phyloP scores from a whole-genome alignment of 2,888 invertebrate species.

The Conus canariensis region DNA sequence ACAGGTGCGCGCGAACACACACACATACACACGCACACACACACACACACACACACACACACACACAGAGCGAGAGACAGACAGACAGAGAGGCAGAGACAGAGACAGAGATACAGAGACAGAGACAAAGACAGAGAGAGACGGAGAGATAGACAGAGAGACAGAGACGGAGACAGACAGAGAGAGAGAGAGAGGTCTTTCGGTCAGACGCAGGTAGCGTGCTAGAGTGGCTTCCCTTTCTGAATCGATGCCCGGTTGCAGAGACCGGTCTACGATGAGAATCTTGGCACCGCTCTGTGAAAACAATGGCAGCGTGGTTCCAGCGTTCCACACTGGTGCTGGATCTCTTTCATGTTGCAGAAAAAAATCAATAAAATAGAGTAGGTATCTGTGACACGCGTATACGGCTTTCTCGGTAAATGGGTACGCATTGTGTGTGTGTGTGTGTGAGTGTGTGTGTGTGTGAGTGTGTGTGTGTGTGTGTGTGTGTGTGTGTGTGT shows the following conservation, averaged over 20 bases:
- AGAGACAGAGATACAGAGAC: no score
- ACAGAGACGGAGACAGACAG: neutral
- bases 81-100: neutral
- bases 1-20: neutral
- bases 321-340: no score
- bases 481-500: no score
- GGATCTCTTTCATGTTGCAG: no score
- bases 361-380: neutral
- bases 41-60: neutral
- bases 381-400: neutral
- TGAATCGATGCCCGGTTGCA: no score
- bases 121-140: neutral
- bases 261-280: neutral
- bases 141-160: neutral
- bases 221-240: neutral
- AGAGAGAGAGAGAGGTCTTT: no score
- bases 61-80: neutral
- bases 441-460: no score
- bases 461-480: no score
- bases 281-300: neutral
- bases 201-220: neutral
- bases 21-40: neutral
- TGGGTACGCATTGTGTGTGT: no score
- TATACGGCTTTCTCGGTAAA: no score
- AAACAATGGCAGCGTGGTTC: no score